Conservation (phyloP, 2,113 vertebrate species). For the Nesogale talazaci region DNA sequence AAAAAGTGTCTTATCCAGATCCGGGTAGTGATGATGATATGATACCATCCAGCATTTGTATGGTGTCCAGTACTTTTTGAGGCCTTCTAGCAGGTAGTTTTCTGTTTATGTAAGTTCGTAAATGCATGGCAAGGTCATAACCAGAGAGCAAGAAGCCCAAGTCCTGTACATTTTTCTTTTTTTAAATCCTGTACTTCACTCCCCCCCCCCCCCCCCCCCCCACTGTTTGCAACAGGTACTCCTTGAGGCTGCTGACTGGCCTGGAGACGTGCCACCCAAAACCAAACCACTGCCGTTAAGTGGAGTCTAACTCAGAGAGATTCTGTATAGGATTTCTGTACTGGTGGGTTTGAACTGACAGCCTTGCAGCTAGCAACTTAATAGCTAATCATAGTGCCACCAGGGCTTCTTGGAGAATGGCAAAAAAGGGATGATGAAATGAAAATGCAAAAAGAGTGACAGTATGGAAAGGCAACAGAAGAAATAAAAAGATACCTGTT, state of each 20-base stretch:
- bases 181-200: conserved; percentile 56
- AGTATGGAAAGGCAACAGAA: background rate
- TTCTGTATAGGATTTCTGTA: no score
- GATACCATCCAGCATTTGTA: background rate
- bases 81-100: background rate
- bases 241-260: background rate
- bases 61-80: conserved; percentile 25
- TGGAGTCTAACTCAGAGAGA: no score
- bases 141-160: background rate
- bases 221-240: conserved; percentile 47
- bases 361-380: no score
- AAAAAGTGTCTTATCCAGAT: background rate
- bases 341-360: no score
- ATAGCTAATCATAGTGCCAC: no score
- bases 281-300: no score
- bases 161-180: conserved; percentile 28
- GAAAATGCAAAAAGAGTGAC: background rate
- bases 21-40: background rate
- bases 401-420: no score
- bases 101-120: background rate
- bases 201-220: conserved; percentile 63
- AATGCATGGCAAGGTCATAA: background rate
- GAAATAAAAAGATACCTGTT: background rate
- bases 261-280: background rate
- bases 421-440: background rate